Conservation (phyloP, 2,888 invertebrate species). For the Drosophila merina region DNA sequence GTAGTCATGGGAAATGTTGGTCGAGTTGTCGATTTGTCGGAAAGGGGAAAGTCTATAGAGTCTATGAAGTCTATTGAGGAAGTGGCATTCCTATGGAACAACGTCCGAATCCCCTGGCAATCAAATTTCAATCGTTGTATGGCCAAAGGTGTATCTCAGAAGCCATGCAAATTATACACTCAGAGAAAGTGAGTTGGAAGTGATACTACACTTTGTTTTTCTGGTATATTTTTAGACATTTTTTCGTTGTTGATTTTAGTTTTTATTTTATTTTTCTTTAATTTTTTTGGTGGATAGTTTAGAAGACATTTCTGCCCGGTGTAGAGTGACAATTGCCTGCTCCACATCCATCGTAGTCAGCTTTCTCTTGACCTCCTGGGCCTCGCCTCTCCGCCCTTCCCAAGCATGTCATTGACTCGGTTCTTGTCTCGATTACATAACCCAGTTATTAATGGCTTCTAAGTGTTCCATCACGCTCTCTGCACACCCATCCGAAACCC, state of each 20-base stretch:
- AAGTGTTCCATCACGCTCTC: slow-evolving; percentile 46
- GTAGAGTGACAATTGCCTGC: slow-evolving; percentile 32
- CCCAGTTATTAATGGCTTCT: slow-evolving; percentile 71
- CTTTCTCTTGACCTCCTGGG: slow-evolving; percentile 30
- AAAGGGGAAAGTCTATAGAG: not conserved
- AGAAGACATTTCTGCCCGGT: slow-evolving; percentile 3
- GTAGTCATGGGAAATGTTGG: slow-evolving; percentile 10
- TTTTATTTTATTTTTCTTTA: slow-evolving; percentile 1
- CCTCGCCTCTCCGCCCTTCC: slow-evolving; percentile 11
- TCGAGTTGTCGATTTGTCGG: slow-evolving; percentile 1
- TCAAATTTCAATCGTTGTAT: slow-evolving; percentile 15
- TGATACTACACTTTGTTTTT: not conserved
- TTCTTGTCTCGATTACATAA: slow-evolving; percentile 66
- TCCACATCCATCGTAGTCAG: slow-evolving; percentile 37
- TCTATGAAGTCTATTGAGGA: not conserved
- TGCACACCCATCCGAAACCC: slow-evolving; percentile 11
- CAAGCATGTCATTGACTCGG: slow-evolving; percentile 18
- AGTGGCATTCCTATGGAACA: not conserved
- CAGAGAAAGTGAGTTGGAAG: not conserved
- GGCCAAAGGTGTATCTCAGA: slow-evolving; percentile 9
- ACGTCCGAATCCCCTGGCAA: slow-evolving; percentile 16
- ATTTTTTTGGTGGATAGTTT: not conserved
- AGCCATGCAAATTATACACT: slow-evolving; percentile 12
- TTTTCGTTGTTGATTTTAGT: not conserved
- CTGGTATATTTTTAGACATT: not conserved